Conservation (phyloP, 1,140 invertebrate genomes). For the Ooceraea biroi region DNA sequence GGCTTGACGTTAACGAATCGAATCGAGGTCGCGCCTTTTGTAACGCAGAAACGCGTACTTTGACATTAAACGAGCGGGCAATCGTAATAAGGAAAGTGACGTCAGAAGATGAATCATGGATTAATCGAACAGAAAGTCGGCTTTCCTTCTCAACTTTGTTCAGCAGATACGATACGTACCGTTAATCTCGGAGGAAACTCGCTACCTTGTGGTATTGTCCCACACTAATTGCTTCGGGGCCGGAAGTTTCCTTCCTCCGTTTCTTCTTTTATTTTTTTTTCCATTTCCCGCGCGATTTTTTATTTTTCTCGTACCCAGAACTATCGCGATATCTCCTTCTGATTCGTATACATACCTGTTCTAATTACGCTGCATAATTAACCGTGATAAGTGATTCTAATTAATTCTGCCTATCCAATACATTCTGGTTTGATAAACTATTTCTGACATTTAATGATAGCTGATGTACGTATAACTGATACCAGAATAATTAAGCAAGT, state of each 20-base stretch:
- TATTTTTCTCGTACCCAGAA: not conserved
- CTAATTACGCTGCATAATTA: no score
- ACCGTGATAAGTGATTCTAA: no score
- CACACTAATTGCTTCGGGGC: not conserved
- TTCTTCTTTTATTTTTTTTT: not conserved
- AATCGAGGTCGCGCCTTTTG: slow-evolving; percentile 12
- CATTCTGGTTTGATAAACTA: no score
- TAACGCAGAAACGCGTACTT: not conserved
- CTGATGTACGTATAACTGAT: no score
- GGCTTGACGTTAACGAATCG: no score
- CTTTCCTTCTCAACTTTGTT: slow-evolving; percentile 13
- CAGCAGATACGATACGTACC: no score
- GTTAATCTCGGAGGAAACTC: not conserved
- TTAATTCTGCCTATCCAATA: no score
- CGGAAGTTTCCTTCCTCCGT: not conserved
- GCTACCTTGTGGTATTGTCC: not conserved
- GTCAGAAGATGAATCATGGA: slow-evolving; percentile 26
- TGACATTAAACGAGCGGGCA: not conserved
- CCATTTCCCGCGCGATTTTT: not conserved
- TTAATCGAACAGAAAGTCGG: not conserved
- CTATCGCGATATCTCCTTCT: not conserved
- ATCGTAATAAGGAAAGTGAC: not conserved
- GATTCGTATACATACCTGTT: no score
- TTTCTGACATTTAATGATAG: no score
- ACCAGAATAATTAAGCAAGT: no score